Evolutionary conservation across 2,113 vertebrate species (phyloP).

Genomic region (Gnathonemus longibarbis): DNA sequence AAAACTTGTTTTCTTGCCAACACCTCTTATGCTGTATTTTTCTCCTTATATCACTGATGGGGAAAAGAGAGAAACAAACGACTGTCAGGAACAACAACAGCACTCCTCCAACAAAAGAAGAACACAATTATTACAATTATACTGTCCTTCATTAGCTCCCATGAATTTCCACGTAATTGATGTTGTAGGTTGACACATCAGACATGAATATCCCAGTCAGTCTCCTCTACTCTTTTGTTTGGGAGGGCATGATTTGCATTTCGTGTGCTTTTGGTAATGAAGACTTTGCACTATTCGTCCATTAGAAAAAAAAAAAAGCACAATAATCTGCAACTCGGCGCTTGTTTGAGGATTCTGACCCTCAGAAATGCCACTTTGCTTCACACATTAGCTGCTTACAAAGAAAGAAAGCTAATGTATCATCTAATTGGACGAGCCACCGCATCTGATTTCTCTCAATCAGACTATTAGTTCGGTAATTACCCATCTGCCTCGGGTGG

Average conservation of each 20-base stretch:
- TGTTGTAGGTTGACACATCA: slow-evolving; percentile 89
- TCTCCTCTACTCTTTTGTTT: slow-evolving; percentile 79
- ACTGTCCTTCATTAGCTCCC: slow-evolving; percentile 83
- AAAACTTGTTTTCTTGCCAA: slow-evolving; percentile 57
- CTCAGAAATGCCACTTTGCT: slow-evolving; percentile 87
- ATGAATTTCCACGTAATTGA: slow-evolving; percentile 87
- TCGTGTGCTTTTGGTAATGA: slow-evolving; percentile 86
- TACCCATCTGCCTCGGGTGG: slow-evolving; percentile 88
- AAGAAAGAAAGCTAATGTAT: slow-evolving; percentile 89
- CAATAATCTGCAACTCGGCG: slow-evolving; percentile 87
- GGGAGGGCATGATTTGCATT: slow-evolving; percentile 79
- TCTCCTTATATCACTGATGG: slow-evolving; percentile 42
- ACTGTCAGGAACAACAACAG: slow-evolving; percentile 74
- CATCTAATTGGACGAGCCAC: slow-evolving; percentile 89
- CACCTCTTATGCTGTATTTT: not conserved
- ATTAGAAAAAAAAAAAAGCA: slow-evolving; percentile 86
- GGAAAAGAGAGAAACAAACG: slow-evolving; percentile 81
- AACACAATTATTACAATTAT: slow-evolving; percentile 83
- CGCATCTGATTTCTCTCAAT: slow-evolving; percentile 91
- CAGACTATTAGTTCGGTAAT: slow-evolving; percentile 90
- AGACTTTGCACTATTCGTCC: slow-evolving; percentile 88
- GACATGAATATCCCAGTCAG: slow-evolving; percentile 87
- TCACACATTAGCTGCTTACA: slow-evolving; percentile 90
- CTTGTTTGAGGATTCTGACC: slow-evolving; percentile 92
- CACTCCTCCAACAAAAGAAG: slow-evolving; percentile 74